Base-by-base conservation (phyloP, 2,113 vertebrate species). In the Hyperoodon ampullatus region DNA sequence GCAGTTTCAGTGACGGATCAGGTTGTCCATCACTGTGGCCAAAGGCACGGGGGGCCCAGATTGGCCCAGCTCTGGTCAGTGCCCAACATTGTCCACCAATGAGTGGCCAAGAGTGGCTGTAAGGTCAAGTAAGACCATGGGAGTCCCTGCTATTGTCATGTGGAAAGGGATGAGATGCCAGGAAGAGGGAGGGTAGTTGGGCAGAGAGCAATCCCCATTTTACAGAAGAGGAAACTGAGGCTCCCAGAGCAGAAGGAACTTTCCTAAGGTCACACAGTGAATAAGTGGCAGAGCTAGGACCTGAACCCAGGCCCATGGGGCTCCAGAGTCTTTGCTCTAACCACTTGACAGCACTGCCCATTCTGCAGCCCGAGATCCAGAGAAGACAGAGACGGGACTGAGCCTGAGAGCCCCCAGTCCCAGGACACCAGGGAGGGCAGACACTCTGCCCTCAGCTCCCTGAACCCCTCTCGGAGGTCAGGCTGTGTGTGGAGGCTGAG, bases 391-490 rank as follows among this genome's bases (percentile, higher is more conserved):
- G 39, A 13, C 19, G 5, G 39, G 65, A 3, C 58, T 71, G 26
- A 70, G n/a, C 44, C 71, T 3, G 21, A 6, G n/a, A 71, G 4
- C 13, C 24, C 42, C 30, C 10, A 5, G 0, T 10, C 26, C 35
- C 75, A 39, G 39, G 39, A 30, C 35, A 4, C 33, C 4, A 30
- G 6, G 65, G 33, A 75, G 50, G 80, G 42, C 10, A 44, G 75
- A 35, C 5, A 0, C 9, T 47, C 44, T 15, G 44, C n/a, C 70
- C 70, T 12, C 1, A 0, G 28, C n/a, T 28, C 2, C 71, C 28
- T 2, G 8, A 1, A 11, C 9, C 11, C 39, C 21, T 18, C 30
- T 47, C 58, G 6, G 71, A 71, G n/a, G 11, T 50, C 19, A 10
- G 5, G 26, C 71, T n/a, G 8, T 11, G 26, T 11, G 33, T 5